Evolutionary conservation across 2,113 vertebrate genomes (phyloP).

Genomic region (Odobenus rosmarus): DNA sequence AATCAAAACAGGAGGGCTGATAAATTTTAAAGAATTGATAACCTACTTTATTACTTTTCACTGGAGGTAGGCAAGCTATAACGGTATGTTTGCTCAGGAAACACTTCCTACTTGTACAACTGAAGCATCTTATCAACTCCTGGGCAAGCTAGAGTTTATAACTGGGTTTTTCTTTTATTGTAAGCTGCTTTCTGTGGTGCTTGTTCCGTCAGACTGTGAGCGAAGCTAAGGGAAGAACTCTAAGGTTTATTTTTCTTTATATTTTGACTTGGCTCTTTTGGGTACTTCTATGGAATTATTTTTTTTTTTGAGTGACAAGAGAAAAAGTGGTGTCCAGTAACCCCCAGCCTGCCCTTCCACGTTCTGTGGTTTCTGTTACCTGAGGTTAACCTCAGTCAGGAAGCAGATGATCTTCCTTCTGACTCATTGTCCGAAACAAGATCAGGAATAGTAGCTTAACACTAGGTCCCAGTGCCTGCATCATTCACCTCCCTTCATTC

Average conservation of each 20-base stretch:
- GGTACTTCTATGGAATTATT: background rate
- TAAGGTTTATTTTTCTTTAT: conserved; percentile 53
- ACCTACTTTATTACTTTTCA: background rate
- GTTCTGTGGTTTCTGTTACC: background rate
- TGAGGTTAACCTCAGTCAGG: background rate
- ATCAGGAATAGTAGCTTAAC: background rate
- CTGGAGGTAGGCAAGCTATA: background rate
- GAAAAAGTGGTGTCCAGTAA: background rate
- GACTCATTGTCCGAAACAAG: background rate
- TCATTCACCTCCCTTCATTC: background rate
- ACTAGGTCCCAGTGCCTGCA: background rate
- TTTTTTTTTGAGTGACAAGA: background rate
- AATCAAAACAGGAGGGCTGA: background rate
- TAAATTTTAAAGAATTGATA: background rate
- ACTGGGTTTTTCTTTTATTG: background rate
- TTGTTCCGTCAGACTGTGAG: background rate
- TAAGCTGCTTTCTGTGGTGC: background rate
- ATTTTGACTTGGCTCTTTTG: background rate
- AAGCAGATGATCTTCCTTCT: background rate
- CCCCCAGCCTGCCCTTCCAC: background rate
- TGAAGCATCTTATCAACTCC: background rate
- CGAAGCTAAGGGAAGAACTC: background rate
- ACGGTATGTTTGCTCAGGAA: background rate
- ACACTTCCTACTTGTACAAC: background rate
- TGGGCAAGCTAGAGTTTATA: background rate